These are phyloP conservation scores for Ashinkailepas kermadecensis DNA, from an alignment of 2,888 invertebrate genomes.

Conservation along the genomic window DNA sequence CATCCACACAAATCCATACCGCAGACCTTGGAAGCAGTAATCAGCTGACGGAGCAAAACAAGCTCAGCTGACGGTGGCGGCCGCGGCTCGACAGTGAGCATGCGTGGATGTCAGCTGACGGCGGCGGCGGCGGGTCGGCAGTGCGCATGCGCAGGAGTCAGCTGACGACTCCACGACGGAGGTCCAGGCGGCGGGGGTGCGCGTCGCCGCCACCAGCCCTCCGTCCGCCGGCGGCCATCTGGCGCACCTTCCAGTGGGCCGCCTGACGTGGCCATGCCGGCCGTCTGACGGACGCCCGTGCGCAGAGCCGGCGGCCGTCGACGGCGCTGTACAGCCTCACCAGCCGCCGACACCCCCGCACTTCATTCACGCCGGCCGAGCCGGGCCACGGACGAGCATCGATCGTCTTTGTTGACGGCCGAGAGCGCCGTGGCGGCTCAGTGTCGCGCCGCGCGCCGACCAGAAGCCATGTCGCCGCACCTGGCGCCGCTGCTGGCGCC, in stretches of 20 bases:
- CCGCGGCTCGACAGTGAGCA: too few species aligned
- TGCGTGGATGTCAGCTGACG: not conserved
- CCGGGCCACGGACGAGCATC: not conserved
- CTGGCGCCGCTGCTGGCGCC: too few species aligned
- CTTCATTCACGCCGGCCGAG: too few species aligned
- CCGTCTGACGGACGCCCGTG: too few species aligned
- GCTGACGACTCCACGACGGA: not conserved
- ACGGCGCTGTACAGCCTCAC: too few species aligned
- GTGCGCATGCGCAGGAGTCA: not conserved
- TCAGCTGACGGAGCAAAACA: slow-evolving; percentile 5
- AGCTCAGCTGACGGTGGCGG: not conserved
- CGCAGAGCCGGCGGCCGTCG: too few species aligned
- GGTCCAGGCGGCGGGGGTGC: not conserved
- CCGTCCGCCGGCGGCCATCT: not conserved
- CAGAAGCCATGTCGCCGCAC: too few species aligned
- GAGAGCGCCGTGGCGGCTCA: too few species aligned
- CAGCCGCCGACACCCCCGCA: too few species aligned
- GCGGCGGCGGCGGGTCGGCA: not conserved
- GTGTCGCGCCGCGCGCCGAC: too few species aligned
- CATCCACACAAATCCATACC: too few species aligned
- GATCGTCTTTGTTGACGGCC: slow-evolving; percentile 8
- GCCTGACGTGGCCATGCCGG: not conserved
- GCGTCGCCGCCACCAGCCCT: not conserved
- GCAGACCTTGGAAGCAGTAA: not conserved
- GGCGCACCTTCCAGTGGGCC: not conserved